Conservation (phyloP, 2,888 invertebrate species). For the Hemistola chrysoprasaria region DNA sequence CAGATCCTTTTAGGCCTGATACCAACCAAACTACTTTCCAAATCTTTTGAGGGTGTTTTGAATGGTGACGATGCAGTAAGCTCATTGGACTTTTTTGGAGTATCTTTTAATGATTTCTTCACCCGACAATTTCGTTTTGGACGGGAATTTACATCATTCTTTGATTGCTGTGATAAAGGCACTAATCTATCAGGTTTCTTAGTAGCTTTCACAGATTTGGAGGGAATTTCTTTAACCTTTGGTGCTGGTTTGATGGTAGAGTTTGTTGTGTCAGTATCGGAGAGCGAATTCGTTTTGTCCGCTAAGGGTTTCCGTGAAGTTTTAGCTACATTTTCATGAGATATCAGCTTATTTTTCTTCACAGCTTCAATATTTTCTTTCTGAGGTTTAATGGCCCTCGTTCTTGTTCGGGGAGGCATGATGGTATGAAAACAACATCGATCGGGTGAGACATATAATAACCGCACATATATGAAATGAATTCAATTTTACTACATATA, state of each 20-base stretch:
- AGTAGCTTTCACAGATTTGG: slow-evolving; percentile 3
- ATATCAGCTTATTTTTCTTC: slow-evolving; percentile 38
- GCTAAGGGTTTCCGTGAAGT: slow-evolving; percentile 53
- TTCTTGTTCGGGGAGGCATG: slow-evolving; percentile 67
- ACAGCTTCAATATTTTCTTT: slow-evolving; percentile 56
- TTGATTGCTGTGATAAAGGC: slow-evolving; percentile 6
- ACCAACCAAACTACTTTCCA: slow-evolving; percentile 45
- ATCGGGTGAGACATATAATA: slow-evolving; percentile 1
- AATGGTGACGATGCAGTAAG: slow-evolving; percentile 35
- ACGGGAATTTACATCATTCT: slow-evolving; percentile 10
- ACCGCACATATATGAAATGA: no score
- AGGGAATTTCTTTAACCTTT: slow-evolving; percentile 12
- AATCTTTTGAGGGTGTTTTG: slow-evolving; percentile 44
- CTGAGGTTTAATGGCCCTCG: slow-evolving; percentile 45
- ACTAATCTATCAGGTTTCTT: no score
- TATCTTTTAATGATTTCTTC: slow-evolving; percentile 10
- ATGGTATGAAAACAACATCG: slow-evolving; percentile 33
- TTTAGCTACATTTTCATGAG: slow-evolving; percentile 36
- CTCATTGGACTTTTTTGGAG: slow-evolving; percentile 1
- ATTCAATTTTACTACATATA: no score
- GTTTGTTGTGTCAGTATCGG: slow-evolving; percentile 59
- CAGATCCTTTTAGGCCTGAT: slow-evolving; percentile 59
- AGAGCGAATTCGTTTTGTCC: slow-evolving; percentile 71
- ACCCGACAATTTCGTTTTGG: slow-evolving; percentile 10
- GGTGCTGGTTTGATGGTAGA: slow-evolving; percentile 22